Base-by-base conservation (phyloP, 2,797 vertebrate species). In the Enteromius radiatus region DNA sequence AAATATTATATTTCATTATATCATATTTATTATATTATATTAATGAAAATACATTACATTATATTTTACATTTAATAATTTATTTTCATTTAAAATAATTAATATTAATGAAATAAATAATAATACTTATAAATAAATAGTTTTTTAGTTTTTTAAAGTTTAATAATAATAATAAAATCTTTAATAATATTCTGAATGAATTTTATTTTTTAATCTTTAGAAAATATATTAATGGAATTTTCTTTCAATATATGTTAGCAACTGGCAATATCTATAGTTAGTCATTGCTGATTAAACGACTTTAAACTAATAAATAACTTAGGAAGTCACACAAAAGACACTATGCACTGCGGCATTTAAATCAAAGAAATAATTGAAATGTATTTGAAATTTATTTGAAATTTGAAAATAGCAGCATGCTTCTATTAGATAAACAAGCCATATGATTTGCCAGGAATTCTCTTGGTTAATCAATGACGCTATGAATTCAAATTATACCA, bases 401-500 rank as follows among this genome's bases (percentile, higher is more conserved):
- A 64, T 19, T 33, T 49, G 15, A 36, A 23, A 56, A 43, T 2
- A 80, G 69, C 11, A 68, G 26, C 4, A 59, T 23, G 59, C 36
- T 68, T 28, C 6, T 41, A 11, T 11, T 69, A 23, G 9, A 26
- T 7, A 36, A 41, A 8, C 28, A 81, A 74, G 2, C 19, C n/a
- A 68, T 7, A 7, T 61, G 26, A 54, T 43, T 45, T n/a, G 33
- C 28, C 10, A 38, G 26, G 19, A 45, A 38, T 68, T 28, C 23
- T 59, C 38, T 77, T 67, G 21, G 31, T 10, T 70, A 47, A 47
- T 43, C 28, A 36, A 45, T n/a, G 23, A 38, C 38, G 9, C 38
- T 33, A 19, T 28, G 14, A 21, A 49, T 7, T 26, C 15, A 69
- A 68, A 63, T 80, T 78, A 63, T 33, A 52, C 31, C 88, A 88